A percentile compares a stretch with the other conserved stretches of the same genome.
Evolutionary conservation across 1,140 invertebrate species (phyloP).

Genomic region (Neodiprion pinetum): DNA sequence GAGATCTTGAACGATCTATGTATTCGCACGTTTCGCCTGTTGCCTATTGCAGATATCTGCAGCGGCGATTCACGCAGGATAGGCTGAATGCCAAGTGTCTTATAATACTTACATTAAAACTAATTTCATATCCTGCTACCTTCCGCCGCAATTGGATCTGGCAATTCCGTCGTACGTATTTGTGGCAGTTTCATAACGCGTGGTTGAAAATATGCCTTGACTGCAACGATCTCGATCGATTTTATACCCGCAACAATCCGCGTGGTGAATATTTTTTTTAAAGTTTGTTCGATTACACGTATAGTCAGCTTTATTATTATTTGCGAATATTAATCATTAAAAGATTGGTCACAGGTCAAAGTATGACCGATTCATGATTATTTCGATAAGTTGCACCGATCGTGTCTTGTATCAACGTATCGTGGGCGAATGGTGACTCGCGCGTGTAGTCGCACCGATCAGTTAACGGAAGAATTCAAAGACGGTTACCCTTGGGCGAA

Average conservation of each 20-base stretch:
- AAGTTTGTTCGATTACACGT: not conserved
- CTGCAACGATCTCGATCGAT: not conserved
- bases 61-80: not conserved
- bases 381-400: too few species aligned
- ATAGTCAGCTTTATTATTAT: too few species aligned
- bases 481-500: too few species aligned
- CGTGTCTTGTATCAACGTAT: too few species aligned
- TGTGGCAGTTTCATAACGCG: not conserved
- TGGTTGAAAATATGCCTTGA: not conserved
- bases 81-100: constrained; percentile 12
- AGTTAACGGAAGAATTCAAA: too few species aligned
- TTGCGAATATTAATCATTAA: too few species aligned
- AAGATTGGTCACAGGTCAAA: too few species aligned
- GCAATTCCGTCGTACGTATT: not conserved
- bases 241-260: not conserved
- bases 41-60: not conserved
- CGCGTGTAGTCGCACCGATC: too few species aligned
- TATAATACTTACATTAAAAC: not conserved
- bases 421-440: too few species aligned
- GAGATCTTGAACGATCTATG: not conserved
- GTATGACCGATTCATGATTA: too few species aligned
- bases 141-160: not conserved
- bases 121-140: not conserved
- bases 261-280: not conserved
- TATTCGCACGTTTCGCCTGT: constrained; percentile 10